Percentiles rank a stretch among this genome's conserved stretches.
These are phyloP conservation scores for Byasa hedistus DNA, from an alignment of 2,888 invertebrate genomes.

Conservation along the genomic window DNA sequence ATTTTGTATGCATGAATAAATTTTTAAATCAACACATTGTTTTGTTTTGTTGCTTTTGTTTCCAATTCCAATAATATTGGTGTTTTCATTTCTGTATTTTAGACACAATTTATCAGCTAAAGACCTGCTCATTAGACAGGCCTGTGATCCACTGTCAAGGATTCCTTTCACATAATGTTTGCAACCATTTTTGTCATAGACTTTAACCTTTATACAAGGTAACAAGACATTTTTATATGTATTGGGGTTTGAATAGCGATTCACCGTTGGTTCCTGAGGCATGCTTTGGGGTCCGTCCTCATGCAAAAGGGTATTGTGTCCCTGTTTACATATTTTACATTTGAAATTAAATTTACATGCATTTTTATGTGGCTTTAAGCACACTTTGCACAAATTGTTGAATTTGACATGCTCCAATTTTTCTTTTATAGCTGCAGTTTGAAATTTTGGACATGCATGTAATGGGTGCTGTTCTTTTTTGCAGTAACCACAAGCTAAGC, in stretches of 20 bases:
- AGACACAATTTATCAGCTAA: not conserved
- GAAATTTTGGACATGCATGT: too few relatives aligned
- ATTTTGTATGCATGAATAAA: slow-evolving; percentile 14
- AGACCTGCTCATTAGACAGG: not conserved
- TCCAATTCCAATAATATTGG: slow-evolving; percentile 2
- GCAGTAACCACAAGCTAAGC: too few relatives aligned
- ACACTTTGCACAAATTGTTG: slow-evolving; percentile 2
- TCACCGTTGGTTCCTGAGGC: too few relatives aligned
- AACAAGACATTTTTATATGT: not conserved
- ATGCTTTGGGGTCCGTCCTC: not conserved
- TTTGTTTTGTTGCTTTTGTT: not conserved
- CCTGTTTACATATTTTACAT: slow-evolving; percentile 28
- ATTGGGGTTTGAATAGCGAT: not conserved
- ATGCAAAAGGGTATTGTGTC: slow-evolving; percentile 30
- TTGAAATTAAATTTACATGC: slow-evolving; percentile 3
- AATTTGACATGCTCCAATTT: too few relatives aligned
- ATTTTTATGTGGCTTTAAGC: not conserved
- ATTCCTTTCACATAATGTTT: not conserved
- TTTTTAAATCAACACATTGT: slow-evolving; percentile 3
- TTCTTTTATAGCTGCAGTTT: too few relatives aligned
- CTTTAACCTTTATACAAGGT: slow-evolving; percentile 1
- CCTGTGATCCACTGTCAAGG: not conserved
- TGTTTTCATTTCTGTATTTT: too few relatives aligned
- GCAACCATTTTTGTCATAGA: not conserved
- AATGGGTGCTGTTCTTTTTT: too few relatives aligned